Conservation (phyloP, 2,113 vertebrate genomes). For the Myiagra hebetior region DNA sequence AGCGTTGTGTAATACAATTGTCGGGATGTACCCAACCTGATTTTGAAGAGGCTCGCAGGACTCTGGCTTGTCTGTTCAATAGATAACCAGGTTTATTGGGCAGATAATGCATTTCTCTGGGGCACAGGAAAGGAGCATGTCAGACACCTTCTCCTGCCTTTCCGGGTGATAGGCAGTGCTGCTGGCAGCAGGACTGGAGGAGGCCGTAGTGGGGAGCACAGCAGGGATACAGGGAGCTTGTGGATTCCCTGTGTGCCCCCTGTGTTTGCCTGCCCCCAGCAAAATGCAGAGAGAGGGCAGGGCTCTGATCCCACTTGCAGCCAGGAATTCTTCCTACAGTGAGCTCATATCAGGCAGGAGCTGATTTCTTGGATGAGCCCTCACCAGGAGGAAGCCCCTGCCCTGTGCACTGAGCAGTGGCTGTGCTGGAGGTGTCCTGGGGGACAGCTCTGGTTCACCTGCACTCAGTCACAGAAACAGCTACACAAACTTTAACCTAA, state of each 20-base stretch:
- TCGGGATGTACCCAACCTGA: background rate
- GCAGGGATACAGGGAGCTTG: background rate
- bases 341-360: background rate
- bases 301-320: background rate
- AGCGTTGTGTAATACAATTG: background rate
- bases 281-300: background rate
- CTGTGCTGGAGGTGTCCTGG: fast-evolving
- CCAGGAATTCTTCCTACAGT: background rate
- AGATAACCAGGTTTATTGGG: constrained; percentile 28
- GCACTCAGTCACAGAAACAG: background rate
- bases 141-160: background rate
- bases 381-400: background rate
- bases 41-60: constrained; percentile 18
- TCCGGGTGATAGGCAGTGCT: background rate
- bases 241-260: background rate
- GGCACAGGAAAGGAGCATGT: background rate
- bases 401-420: background rate
- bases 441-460: background rate
- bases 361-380: background rate
- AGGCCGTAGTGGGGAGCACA: fast-evolving
- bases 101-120: background rate
- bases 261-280: background rate
- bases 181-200: background rate
- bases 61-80: background rate
- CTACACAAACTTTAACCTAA: background rate